Conservation (phyloP, 2,113 vertebrate genomes). For the Columbina picui region DNA sequence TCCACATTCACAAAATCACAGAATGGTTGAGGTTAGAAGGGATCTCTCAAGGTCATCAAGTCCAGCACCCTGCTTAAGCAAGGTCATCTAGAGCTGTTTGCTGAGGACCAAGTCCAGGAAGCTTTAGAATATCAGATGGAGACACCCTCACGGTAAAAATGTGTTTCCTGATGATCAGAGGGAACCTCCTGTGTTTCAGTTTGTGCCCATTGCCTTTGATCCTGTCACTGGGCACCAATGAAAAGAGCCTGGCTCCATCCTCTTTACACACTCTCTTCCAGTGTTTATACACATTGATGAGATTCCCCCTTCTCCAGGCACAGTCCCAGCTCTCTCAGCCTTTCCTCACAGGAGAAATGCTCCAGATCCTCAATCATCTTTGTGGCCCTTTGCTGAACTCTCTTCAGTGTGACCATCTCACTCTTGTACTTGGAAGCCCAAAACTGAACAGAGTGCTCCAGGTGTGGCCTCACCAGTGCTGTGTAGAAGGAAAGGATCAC, state of each 20-base stretch:
- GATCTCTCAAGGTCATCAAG: background rate
- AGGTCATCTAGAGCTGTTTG: background rate
- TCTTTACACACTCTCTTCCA: background rate
- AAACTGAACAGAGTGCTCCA: too few relatives aligned
- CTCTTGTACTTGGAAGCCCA: too few relatives aligned
- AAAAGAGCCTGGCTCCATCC: background rate
- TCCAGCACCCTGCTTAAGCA: background rate
- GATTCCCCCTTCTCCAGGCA: background rate
- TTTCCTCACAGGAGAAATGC: background rate
- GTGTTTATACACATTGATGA: background rate
- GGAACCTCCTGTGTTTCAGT: background rate
- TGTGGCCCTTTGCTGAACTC: too few relatives aligned
- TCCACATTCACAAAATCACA: background rate
- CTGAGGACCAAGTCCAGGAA: background rate
- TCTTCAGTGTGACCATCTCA: too few relatives aligned
- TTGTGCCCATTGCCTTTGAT: background rate
- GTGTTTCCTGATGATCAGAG: background rate
- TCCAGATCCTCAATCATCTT: too few relatives aligned
- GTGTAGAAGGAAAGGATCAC: too few relatives aligned
- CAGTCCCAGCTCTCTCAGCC: background rate
- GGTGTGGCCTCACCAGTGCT: too few relatives aligned
- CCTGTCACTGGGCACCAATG: background rate
- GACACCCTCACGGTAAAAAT: background rate
- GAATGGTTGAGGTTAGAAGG: background rate
- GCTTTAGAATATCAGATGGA: background rate